phyloP scores from a whole-genome alignment of 2,113 vertebrate species.

The Phrynosoma blainvillii region DNA sequence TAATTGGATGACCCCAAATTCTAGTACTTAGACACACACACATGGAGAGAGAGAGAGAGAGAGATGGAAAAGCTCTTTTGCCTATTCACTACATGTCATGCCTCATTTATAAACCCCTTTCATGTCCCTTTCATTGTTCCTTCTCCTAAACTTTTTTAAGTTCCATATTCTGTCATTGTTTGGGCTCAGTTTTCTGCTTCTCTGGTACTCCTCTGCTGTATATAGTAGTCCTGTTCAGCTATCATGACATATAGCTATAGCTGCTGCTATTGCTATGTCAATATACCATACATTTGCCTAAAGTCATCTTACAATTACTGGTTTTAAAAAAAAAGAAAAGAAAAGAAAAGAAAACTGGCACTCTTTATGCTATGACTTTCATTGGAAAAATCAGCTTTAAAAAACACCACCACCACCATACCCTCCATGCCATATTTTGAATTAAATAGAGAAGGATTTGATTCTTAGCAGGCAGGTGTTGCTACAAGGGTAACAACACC shows the following conservation, averaged over 20 bases:
- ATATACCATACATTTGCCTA: background rate
- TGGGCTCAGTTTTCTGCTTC: background rate
- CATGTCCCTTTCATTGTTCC: background rate
- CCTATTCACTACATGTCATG: background rate
- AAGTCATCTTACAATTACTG: background rate
- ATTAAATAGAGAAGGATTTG: background rate
- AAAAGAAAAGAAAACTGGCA: background rate
- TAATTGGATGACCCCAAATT: background rate
- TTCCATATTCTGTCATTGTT: background rate
- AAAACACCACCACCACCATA: background rate
- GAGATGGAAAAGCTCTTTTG: background rate
- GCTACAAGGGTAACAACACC: background rate
- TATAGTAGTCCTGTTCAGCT: background rate
- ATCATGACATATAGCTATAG: background rate
- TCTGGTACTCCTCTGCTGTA: background rate
- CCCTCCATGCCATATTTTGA: background rate
- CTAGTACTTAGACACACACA: background rate
- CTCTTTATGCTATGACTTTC: background rate
- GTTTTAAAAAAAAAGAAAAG: background rate
- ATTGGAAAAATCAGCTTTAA: background rate
- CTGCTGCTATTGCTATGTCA: background rate
- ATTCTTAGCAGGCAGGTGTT: conserved; percentile 17
- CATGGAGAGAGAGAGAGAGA: background rate
- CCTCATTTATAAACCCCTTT: background rate
- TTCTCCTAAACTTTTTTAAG: background rate